phyloP scores from a whole-genome alignment of 53 echinoderm and acorn worm species.

The Mesocentrotus franciscanus region DNA sequence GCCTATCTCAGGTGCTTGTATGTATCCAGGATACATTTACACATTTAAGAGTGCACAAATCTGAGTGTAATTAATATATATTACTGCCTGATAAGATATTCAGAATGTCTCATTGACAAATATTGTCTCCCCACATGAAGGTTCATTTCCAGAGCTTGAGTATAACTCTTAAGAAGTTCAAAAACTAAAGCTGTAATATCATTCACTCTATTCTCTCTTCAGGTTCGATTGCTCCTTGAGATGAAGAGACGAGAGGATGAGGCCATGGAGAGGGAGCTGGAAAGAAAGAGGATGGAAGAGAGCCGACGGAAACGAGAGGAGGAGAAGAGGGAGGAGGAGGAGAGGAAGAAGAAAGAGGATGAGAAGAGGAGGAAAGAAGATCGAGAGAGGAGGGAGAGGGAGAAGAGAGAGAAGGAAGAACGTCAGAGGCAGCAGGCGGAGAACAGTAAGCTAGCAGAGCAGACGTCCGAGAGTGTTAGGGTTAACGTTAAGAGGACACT shows the following conservation, averaged over 20 bases:
- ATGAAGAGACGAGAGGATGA: conserved; percentile 61
- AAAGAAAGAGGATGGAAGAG: conserved; percentile 46
- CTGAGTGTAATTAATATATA: no score
- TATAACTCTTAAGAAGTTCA: no score
- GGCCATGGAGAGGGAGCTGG: conserved; percentile 49
- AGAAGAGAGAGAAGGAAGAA: conserved; percentile 53
- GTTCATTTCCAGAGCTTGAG: no score
- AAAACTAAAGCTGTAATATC: not conserved
- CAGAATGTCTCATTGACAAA: no score
- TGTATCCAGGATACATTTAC: no score
- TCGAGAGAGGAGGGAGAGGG: conserved; percentile 53
- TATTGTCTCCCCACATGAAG: no score
- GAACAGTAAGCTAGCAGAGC: conserved; percentile 71
- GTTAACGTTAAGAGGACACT: conserved; percentile 78
- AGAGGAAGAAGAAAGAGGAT: conserved; percentile 44
- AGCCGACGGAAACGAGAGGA: conserved; percentile 40
- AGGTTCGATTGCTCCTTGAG: conserved; percentile 58
- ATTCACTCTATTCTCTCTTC: not conserved
- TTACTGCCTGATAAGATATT: no score
- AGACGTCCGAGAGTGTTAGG: conserved; percentile 79
- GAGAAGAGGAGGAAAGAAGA: conserved; percentile 50
- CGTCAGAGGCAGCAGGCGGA: conserved; percentile 39
- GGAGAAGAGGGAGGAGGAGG: conserved; percentile 41
- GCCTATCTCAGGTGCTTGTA: no score
- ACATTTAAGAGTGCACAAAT: no score